phyloP scores from a whole-genome alignment of 2,113 vertebrate genomes.

The Eurypyga helias region DNA sequence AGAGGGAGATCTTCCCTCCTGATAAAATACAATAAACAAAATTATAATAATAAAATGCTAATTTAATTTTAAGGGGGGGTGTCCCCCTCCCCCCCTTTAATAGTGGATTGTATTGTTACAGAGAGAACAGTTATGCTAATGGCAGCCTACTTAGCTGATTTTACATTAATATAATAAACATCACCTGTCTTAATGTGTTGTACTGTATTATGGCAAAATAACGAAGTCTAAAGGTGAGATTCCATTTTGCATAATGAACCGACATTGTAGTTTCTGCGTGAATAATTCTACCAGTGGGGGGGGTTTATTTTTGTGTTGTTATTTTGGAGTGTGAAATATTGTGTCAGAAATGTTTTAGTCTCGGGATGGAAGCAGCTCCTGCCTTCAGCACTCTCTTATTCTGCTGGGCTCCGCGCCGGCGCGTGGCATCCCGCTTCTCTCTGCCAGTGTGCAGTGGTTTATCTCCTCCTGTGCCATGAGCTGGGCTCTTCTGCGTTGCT shows the following conservation, averaged over 20 bases:
- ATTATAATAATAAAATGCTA: slow-evolving; percentile 78
- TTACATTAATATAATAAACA: slow-evolving; percentile 82
- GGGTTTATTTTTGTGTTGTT: background rate
- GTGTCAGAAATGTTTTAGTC: slow-evolving; percentile 50
- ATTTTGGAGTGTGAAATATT: slow-evolving; percentile 56
- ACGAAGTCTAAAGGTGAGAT: slow-evolving; percentile 71
- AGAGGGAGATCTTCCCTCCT: slow-evolving; percentile 65
- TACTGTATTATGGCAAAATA: slow-evolving; percentile 68
- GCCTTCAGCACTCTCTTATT: slow-evolving; percentile 1
- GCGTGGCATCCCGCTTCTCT: background rate
- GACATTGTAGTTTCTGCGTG: slow-evolving; percentile 58
- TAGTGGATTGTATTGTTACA: slow-evolving; percentile 75
- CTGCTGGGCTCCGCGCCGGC: background rate
- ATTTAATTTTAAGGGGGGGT: slow-evolving; percentile 78
- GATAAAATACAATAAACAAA: slow-evolving; percentile 76
- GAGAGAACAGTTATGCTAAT: slow-evolving; percentile 80
- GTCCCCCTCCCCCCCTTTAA: background rate
- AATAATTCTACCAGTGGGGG: background rate
- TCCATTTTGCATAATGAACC: slow-evolving; percentile 72
- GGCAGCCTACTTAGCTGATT: slow-evolving; percentile 77
- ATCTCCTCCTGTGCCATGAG: background rate
- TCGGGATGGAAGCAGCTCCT: slow-evolving; percentile 36
- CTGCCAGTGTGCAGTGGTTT: background rate
- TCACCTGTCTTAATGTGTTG: slow-evolving; percentile 76
- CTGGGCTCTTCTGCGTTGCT: background rate